Conservation (phyloP, 1,140 invertebrate species). For the Dolichoris vasculosae region DNA sequence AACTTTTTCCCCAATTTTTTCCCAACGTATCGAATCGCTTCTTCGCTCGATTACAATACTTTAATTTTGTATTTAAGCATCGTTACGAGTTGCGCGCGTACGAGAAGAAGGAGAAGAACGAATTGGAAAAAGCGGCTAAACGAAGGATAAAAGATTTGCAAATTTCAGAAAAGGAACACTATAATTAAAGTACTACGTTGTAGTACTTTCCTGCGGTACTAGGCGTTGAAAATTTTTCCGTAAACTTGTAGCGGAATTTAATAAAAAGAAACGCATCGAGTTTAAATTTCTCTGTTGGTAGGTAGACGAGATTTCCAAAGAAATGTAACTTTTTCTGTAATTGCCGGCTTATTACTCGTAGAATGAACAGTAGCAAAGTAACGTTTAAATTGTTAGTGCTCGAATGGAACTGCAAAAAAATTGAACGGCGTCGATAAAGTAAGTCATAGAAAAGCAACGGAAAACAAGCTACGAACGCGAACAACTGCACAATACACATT, state of each 20-base stretch:
- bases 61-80: background rate
- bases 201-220: too few relatives aligned
- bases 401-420: background rate
- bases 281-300: background rate
- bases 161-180: background rate
- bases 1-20: too few relatives aligned
- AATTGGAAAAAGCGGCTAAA: background rate
- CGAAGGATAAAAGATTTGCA: background rate
- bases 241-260: background rate
- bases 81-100: too few relatives aligned
- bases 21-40: background rate
- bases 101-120: too few relatives aligned
- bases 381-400: background rate
- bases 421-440: background rate
- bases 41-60: background rate
- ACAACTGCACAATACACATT: background rate
- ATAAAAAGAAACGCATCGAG: background rate
- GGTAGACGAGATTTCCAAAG: background rate
- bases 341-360: background rate
- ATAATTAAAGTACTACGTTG: background rate
- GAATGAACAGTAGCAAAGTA: background rate
- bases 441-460: background rate
- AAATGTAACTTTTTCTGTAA: slow-evolving; percentile 2
- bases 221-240: background rate
- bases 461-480: background rate